phyloP scores from a whole-genome alignment of 1,140 invertebrate species.

The Phortica variegata region DNA sequence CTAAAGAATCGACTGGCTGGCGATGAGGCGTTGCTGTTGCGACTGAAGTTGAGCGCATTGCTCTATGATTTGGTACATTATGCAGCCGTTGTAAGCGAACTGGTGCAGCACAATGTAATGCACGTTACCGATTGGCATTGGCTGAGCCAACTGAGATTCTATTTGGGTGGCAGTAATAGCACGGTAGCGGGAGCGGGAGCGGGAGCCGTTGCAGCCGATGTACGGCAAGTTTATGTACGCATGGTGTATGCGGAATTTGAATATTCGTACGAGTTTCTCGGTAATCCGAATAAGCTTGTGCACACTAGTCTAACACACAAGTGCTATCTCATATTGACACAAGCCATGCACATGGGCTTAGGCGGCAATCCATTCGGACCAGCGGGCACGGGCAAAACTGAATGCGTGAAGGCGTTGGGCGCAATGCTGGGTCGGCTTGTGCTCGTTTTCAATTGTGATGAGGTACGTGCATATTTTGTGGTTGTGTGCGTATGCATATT shows the following conservation, averaged over 20 bases:
- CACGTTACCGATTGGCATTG: constrained; percentile 82
- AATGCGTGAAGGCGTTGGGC: constrained; percentile 94
- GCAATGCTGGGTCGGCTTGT: constrained; percentile 87
- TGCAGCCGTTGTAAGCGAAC: constrained; percentile 75
- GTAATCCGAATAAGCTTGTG: constrained; percentile 86
- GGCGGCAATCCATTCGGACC: constrained; percentile 99
- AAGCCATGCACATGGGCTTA: constrained; percentile 92
- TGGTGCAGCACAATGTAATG: constrained; percentile 70
- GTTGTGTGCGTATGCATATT: constrained; percentile 22
- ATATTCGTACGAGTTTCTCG: constrained; percentile 98
- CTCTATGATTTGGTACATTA: constrained; percentile 93
- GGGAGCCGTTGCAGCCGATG: constrained; percentile 36
- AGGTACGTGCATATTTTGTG: constrained; percentile 64
- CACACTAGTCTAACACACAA: constrained; percentile 92
- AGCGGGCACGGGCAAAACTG: constrained; percentile 96
- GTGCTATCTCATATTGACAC: constrained; percentile 93
- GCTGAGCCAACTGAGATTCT: constrained; percentile 91
- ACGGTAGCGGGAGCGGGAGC: constrained; percentile 61
- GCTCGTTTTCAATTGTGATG: constrained; percentile 97
- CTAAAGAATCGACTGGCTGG: constrained; percentile 32
- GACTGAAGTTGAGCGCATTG: constrained; percentile 70
- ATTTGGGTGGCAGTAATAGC: constrained; percentile 59
- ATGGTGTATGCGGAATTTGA: constrained; percentile 90
- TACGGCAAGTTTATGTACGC: constrained; percentile 61
- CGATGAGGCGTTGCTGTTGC: constrained; percentile 22